These are phyloP conservation scores for Drosophila miranda DNA, from an alignment of 1,140 invertebrate genomes.

Conservation along the genomic window DNA sequence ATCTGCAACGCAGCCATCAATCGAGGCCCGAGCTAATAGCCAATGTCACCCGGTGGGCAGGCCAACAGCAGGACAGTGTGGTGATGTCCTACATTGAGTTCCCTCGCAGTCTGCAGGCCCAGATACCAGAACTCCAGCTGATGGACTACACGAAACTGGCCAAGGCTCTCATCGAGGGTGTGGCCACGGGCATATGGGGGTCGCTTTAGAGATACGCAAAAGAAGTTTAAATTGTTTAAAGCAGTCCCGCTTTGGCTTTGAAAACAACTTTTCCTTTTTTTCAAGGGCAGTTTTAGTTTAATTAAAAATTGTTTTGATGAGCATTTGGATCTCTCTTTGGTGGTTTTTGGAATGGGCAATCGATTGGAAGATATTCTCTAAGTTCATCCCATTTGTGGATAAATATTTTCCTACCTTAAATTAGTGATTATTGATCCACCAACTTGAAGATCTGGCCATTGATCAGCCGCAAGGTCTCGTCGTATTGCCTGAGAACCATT, in stretches of 20 bases:
- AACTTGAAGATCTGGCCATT: conserved; percentile 30
- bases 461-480: conserved; percentile 27
- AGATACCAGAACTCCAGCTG: conserved; percentile 50
- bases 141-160: conserved; percentile 54
- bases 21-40: conserved; percentile 25
- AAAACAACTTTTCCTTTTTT: too few relatives aligned
- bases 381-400: too few relatives aligned
- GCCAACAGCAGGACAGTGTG: conserved; percentile 28
- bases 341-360: neutral
- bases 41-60: conserved; percentile 42
- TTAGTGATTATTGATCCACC: conserved; percentile 34
- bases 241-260: too few relatives aligned
- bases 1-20: conserved; percentile 30
- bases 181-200: conserved; percentile 35
- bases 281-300: too few relatives aligned
- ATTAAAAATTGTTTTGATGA: too few relatives aligned
- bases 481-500: conserved; percentile 29
- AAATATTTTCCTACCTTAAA: neutral
- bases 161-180: conserved; percentile 33
- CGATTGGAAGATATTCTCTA: too few relatives aligned
- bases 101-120: conserved; percentile 31
- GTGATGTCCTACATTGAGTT: conserved; percentile 44
- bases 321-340: neutral
- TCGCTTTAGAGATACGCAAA: neutral
- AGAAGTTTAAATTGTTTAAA: too few relatives aligned